Evolutionary conservation across 1,140 invertebrate genomes (phyloP), one percentile per base, ranked within the genome.

Genomic region (Scaptomyza graminum): DNA sequence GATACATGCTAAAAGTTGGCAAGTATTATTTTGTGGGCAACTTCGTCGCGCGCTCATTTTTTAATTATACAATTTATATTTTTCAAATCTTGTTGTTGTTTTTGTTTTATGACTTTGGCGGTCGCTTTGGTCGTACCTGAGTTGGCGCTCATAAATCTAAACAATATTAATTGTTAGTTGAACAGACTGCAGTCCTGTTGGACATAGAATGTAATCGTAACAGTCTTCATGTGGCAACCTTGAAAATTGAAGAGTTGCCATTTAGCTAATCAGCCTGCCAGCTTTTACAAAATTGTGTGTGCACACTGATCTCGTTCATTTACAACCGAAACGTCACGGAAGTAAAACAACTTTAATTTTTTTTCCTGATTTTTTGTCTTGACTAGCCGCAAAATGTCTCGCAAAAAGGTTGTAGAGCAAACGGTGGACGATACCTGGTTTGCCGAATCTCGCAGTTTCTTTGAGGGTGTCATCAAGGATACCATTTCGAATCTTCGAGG

Each of bases 61-160:
- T 66, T 78, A 85, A 85, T 87, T 87, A 85, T 75, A 81, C 78
- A 75, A 87, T 82, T 87, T 66, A 67, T 67, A 68, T 69, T 60
- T 61, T 67, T 65, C 25, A 57, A 70, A 70, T 56, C 61, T 65
- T 72, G 63, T 25, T 74, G 47, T 46, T 77, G 69, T 47, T 64
- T 15, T 52, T 64, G 56, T 72, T 85, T 87, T 87, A 88, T 82
- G 82, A 79, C 83, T 78, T 75, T 72, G 18, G 66, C 82, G 82
- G 79, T 81, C 49, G 73, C 74, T 85, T 71, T 70, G 70, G 74
- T 84, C 80, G 78, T 74, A 47, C 69, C 59, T 66, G 61, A 69
- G 49, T 54, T 57, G 67, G 63, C 47, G 51, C 49, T 73, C 83
- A 88, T 87, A 88, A 87, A 87, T 87, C 75, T 82, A 6, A 31